phyloP scores from a whole-genome alignment of 2,113 vertebrate genomes.

The Cettia cetti region DNA sequence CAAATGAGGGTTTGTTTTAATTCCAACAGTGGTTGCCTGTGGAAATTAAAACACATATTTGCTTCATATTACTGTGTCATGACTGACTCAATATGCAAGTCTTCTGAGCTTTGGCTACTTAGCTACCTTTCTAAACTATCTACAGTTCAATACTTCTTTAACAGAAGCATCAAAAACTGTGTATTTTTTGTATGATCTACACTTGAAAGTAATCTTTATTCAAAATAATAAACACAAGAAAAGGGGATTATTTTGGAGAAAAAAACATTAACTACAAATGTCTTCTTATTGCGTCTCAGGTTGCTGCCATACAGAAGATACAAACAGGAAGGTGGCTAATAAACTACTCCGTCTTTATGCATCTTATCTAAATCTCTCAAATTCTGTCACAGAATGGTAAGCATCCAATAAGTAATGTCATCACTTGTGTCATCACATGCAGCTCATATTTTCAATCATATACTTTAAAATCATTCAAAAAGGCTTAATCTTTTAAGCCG shows the following conservation, averaged over 20 bases:
- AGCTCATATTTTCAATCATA: neutral
- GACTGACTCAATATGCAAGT: neutral
- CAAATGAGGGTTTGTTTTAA: neutral
- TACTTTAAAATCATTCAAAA: neutral
- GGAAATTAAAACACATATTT: neutral
- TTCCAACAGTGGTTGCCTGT: neutral
- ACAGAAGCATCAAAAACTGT: neutral
- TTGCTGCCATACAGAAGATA: neutral
- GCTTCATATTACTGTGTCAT: neutral
- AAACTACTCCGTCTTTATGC: neutral
- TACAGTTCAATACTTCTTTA: neutral
- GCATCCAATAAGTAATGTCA: neutral
- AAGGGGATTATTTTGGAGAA: neutral
- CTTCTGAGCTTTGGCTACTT: neutral
- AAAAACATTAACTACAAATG: accelerated
- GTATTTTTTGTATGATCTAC: neutral
- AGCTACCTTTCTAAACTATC: neutral
- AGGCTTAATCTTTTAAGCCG: neutral
- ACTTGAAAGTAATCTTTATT: neutral
- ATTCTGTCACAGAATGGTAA: neutral
- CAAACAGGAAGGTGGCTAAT: neutral
- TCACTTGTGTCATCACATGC: neutral
- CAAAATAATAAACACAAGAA: neutral
- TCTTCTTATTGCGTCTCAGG: neutral
- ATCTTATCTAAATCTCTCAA: neutral